Evolutionary conservation across 2,113 vertebrate species (phyloP).

Genomic region (Pygoscelis adeliae): DNA sequence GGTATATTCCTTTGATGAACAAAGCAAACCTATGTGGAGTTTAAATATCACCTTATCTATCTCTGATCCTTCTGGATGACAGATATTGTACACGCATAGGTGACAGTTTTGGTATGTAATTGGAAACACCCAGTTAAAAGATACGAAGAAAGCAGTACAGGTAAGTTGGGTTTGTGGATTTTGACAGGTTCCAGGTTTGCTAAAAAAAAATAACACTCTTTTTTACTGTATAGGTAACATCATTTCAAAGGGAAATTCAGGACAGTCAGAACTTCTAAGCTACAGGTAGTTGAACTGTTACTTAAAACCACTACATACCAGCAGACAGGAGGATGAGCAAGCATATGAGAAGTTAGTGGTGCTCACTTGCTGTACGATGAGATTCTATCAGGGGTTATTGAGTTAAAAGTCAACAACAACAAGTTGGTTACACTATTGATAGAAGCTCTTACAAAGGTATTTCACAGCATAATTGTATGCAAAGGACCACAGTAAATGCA

Average conservation of each 20-base stretch:
- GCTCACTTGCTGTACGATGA: not conserved
- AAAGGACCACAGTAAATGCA: slow-evolving; percentile 61
- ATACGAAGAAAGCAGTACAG: not conserved
- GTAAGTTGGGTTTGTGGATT: not conserved
- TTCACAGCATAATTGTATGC: slow-evolving; percentile 67
- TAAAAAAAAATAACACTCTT: not conserved
- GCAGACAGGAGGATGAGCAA: not conserved
- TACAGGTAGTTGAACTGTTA: not conserved
- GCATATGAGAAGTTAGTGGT: slow-evolving; percentile 34
- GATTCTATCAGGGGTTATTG: slow-evolving; percentile 39
- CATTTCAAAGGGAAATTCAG: not conserved
- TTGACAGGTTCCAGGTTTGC: not conserved
- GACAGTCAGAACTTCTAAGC: not conserved
- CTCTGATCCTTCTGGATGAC: not conserved
- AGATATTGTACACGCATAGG: not conserved
- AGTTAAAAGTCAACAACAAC: slow-evolving; percentile 70
- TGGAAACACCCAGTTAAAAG: not conserved
- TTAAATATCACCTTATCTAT: not conserved
- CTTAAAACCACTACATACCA: not conserved
- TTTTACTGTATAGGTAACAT: not conserved
- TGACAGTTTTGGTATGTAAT: not conserved
- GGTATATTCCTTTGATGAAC: not conserved
- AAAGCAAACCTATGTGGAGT: not conserved
- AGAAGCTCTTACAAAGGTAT: slow-evolving; percentile 64
- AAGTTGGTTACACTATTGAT: slow-evolving; percentile 56